A percentile compares a stretch with the other conserved stretches of the same genome.
These are phyloP conservation scores for Aporophyla nigra DNA, from an alignment of 2,888 invertebrate species.

Conservation along the genomic window DNA sequence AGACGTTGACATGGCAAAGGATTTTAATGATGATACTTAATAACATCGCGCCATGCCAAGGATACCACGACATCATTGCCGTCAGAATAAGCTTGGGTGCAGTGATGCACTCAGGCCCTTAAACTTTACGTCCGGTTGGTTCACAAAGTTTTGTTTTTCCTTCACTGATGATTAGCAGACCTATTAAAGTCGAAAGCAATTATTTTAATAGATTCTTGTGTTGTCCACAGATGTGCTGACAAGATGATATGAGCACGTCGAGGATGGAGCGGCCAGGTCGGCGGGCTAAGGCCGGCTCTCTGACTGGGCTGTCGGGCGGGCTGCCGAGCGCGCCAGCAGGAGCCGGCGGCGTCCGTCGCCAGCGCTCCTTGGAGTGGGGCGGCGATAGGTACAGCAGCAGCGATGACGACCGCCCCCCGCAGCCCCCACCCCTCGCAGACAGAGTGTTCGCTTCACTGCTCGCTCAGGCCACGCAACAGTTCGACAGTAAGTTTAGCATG, in stretches of 20 bases:
- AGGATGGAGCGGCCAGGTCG: slow-evolving; percentile 88
- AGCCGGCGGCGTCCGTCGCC: slow-evolving; percentile 85
- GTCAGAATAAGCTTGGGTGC: no score
- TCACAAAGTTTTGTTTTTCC: no score
- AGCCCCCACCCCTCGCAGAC: slow-evolving; percentile 88
- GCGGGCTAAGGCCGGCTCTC: slow-evolving; percentile 86
- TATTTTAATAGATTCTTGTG: background rate
- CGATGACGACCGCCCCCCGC: slow-evolving; percentile 89
- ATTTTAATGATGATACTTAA: no score
- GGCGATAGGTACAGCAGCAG: slow-evolving; percentile 91
- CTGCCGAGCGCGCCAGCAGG: slow-evolving; percentile 74
- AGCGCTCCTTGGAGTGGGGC: slow-evolving; percentile 91
- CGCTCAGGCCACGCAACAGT: slow-evolving; percentile 90
- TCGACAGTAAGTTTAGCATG: slow-evolving; percentile 83
- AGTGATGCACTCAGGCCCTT: no score
- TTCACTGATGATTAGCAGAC: no score
- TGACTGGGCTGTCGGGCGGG: slow-evolving; percentile 85
- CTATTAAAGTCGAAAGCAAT: background rate
- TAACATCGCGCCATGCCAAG: no score
- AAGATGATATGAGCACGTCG: slow-evolving; percentile 82
- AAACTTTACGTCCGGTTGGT: no score
- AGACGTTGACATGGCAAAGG: no score
- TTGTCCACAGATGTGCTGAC: slow-evolving; percentile 79
- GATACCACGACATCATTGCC: no score
- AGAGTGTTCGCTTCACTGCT: slow-evolving; percentile 89